phyloP scores from a whole-genome alignment of 2,113 vertebrate species.

The Australoheros scitulus region DNA sequence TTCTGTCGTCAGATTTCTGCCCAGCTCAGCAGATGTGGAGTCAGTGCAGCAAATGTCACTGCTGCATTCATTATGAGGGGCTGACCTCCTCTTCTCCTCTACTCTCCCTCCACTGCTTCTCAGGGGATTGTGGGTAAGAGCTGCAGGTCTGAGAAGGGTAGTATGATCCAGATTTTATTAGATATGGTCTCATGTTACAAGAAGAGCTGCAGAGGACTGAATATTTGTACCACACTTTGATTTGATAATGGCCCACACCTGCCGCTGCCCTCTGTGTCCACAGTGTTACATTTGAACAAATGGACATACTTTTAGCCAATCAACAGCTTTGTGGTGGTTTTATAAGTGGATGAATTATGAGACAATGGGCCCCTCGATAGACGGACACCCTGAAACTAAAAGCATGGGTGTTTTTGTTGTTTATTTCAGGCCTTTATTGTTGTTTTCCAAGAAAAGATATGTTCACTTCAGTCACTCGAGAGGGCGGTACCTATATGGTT shows the following conservation, averaged over 20 bases:
- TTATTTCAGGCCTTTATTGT: no score
- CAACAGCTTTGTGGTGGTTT: not conserved
- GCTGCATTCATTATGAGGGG: conserved; percentile 42
- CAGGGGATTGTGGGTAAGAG: conserved; percentile 32
- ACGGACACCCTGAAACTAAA: not conserved
- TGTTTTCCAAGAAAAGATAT: not conserved
- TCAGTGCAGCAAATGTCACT: conserved; percentile 48
- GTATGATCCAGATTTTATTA: conserved; percentile 7
- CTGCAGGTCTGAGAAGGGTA: not conserved
- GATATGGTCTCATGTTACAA: not conserved
- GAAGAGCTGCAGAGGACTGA: not conserved
- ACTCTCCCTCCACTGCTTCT: not conserved
- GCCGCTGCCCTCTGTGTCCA: no score
- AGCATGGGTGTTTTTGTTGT: no score
- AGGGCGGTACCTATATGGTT: not conserved
- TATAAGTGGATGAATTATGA: not conserved
- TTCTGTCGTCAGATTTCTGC: not conserved
- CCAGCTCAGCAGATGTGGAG: conserved; percentile 23
- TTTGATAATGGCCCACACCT: not conserved
- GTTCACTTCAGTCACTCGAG: not conserved
- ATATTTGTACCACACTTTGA: not conserved
- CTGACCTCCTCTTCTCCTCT: not conserved
- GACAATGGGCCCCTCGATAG: not conserved
- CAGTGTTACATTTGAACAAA: not conserved
- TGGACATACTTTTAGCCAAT: not conserved